Base-by-base conservation (phyloP, 1,140 invertebrate species). In the Ooceraea biroi region DNA sequence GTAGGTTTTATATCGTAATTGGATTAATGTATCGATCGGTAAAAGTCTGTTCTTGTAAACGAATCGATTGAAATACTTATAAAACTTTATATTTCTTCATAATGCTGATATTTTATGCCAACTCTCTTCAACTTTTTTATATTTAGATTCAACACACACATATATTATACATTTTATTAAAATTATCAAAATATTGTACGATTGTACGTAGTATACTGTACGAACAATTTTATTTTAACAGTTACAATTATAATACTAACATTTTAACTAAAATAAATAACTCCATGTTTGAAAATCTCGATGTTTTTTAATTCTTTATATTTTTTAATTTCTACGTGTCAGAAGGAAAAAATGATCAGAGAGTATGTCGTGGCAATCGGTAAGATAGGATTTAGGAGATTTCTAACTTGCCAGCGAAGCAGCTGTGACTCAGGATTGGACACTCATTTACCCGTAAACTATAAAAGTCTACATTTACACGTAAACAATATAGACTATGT, bases 381-480 rank as follows among this genome's bases (percentile, higher is more conserved):
- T 92, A 92, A 92, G 83, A 89, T 48, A 84, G 82, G 36, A 84
- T 89, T 92, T 93, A 92, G 92, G 92, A 90, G 91, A 76, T 83
- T 19, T 68, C 91, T 91, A n/a, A 90, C 88, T 93, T 92, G 86
- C 90, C 92, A 73, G 83, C 86, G 65, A 83, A 89, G 90, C 85
- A 90, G 78, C 86, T 87, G n/a, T n/a, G n/a, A n/a, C n/a, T n/a
- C n/a, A n/a, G n/a, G n/a, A n/a, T n/a, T n/a, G n/a, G n/a, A n/a
- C n/a, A n/a, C n/a, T n/a, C n/a, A n/a, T n/a, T n/a, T n/a, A n/a
- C n/a, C n/a, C n/a, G n/a, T n/a, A n/a, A n/a, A n/a, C n/a, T n/a
- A n/a, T n/a, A n/a, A n/a, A n/a, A n/a, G n/a, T n/a, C n/a, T n/a
- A n/a, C n/a, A n/a, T n/a, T n/a, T n/a, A n/a, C n/a, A n/a, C n/a